Percentiles rank a stretch among this genome's conserved stretches.
phyloP scores from a whole-genome alignment of 2,113 vertebrate genomes.

The Lanius collurio region DNA sequence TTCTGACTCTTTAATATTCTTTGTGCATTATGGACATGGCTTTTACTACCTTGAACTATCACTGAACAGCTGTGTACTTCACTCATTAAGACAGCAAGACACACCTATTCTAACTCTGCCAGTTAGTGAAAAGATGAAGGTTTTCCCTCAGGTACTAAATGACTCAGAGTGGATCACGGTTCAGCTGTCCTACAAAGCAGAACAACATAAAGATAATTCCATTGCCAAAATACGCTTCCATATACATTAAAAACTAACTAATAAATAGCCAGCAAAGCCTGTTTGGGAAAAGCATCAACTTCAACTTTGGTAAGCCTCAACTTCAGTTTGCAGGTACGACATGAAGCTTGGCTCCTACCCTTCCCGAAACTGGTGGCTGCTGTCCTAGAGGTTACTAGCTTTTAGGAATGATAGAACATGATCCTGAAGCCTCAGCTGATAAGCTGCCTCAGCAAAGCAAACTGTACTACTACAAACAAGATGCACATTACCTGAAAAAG shows the following conservation, averaged over 20 bases:
- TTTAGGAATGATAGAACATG: background rate
- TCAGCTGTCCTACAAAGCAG: background rate
- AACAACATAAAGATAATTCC: background rate
- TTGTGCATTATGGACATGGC: background rate
- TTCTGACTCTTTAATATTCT: background rate
- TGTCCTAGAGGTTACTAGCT: background rate
- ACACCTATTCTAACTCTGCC: background rate
- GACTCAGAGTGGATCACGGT: background rate
- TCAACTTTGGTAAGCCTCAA: background rate
- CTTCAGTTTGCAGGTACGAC: background rate
- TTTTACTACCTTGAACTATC: background rate
- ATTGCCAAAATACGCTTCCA: background rate
- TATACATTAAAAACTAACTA: background rate
- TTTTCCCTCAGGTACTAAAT: background rate
- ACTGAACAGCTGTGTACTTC: background rate
- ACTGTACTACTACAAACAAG: background rate
- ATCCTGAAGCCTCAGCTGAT: background rate
- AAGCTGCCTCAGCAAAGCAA: background rate
- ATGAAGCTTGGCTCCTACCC: background rate
- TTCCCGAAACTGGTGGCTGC: background rate
- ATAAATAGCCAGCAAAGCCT: background rate
- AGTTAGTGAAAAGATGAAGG: background rate
- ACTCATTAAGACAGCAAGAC: background rate
- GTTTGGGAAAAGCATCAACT: background rate
- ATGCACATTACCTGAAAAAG: fast-evolving